phyloP scores from a whole-genome alignment of 2,113 vertebrate species.

The Nycticryphes semicollaris region DNA sequence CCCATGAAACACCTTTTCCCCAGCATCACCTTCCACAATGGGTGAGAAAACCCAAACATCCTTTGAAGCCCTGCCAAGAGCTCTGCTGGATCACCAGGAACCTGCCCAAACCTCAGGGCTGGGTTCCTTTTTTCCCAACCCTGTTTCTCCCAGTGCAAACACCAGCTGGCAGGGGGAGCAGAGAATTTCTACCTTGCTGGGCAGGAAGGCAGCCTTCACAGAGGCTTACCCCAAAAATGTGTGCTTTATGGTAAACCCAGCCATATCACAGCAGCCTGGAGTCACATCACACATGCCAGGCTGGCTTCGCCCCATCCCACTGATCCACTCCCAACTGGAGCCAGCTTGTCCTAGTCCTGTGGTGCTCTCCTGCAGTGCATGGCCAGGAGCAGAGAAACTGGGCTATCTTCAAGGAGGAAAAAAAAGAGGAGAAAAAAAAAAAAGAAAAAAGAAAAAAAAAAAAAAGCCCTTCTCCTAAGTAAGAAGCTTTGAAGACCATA shows the following conservation, averaged over 20 bases:
- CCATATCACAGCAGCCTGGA: rapidly evolving
- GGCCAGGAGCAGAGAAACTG: rapidly evolving
- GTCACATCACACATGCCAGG: rapidly evolving
- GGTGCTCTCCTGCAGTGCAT: not conserved
- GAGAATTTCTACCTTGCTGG: not conserved
- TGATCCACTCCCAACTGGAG: not conserved
- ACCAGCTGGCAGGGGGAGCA: rapidly evolving
- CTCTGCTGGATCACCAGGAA: not conserved
- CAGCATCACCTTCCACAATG: rapidly evolving
- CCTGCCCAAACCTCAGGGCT: rapidly evolving
- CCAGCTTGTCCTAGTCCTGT: rapidly evolving
- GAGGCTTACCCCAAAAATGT: rapidly evolving
- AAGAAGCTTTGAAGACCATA: rapidly evolving
- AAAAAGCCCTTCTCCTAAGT: rapidly evolving
- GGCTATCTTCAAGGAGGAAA: not conserved
- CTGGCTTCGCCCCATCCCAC: rapidly evolving
- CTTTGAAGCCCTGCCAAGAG: rapidly evolving
- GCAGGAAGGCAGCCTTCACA: rapidly evolving
- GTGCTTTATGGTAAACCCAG: rapidly evolving
- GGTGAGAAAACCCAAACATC: too few species aligned
- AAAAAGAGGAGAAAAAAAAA: too few species aligned
- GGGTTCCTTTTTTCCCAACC: too few species aligned
- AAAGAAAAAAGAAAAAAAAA: too few species aligned
- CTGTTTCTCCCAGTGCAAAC: too few species aligned
- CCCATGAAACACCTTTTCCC: not conserved